A percentile compares a stretch with the other conserved stretches of the same genome.
phyloP scores from a whole-genome alignment of 2,113 vertebrate genomes.

The Oxygymnocypris stewartii region DNA sequence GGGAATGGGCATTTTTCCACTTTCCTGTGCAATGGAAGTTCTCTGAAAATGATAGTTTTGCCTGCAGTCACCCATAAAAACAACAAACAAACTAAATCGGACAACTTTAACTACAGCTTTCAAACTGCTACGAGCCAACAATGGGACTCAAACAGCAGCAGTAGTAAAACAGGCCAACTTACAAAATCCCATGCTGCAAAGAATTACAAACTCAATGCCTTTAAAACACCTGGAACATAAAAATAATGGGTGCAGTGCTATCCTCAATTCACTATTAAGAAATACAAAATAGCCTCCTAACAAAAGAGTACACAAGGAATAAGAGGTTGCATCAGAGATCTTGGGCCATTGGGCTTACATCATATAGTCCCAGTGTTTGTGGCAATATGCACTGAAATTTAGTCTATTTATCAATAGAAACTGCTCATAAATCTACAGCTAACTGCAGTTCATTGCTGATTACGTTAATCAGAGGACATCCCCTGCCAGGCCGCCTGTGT shows the following conservation, averaged over 20 bases:
- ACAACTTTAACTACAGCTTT: background rate
- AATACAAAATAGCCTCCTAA: background rate
- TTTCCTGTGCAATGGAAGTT: background rate
- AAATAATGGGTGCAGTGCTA: background rate
- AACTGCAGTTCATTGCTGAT: background rate
- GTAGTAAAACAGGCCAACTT: background rate
- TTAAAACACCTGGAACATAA: background rate
- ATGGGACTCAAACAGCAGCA: background rate
- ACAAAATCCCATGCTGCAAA: background rate
- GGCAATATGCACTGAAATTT: background rate
- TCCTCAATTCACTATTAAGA: background rate
- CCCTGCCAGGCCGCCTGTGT: constrained; percentile 21
- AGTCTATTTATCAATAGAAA: background rate
- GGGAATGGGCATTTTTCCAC: background rate
- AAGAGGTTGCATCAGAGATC: background rate
- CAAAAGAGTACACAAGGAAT: background rate
- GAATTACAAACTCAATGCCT: background rate
- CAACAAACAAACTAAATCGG: background rate
- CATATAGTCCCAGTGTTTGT: background rate
- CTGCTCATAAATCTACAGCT: constrained; percentile 7
- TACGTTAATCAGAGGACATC: constrained; percentile 3
- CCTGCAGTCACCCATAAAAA: background rate
- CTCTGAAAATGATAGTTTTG: background rate
- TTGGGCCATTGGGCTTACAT: background rate
- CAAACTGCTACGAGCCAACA: background rate